phyloP scores from a whole-genome alignment of 2,888 invertebrate species.

The Fabriciana adippe region DNA sequence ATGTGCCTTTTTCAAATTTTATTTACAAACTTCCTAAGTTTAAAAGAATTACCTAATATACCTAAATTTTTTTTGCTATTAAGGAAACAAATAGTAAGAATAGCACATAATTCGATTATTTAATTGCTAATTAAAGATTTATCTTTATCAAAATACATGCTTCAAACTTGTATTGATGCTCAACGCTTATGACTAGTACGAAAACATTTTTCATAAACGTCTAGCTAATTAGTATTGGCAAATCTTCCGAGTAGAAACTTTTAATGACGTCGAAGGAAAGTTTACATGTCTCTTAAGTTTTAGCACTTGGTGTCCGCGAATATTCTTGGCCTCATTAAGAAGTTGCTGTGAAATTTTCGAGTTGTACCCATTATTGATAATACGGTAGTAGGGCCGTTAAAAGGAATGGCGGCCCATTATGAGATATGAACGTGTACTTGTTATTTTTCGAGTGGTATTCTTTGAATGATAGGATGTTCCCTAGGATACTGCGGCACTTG shows the following conservation, averaged over 20 bases:
- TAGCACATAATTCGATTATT: neutral
- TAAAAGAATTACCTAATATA: no score
- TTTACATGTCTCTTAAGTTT: constrained; percentile 76
- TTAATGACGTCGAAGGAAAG: constrained; percentile 79
- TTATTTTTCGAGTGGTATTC: constrained; percentile 30
- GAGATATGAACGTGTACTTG: constrained; percentile 31
- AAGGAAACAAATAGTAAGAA: neutral
- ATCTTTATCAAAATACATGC: constrained; percentile 1
- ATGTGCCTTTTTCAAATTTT: no score
- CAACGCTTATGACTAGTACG: constrained; percentile 15
- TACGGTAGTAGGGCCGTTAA: constrained; percentile 46
- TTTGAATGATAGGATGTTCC: constrained; percentile 23
- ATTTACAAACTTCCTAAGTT: no score
- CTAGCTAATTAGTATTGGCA: constrained; percentile 78
- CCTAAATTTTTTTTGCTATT: neutral
- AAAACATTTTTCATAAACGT: constrained; percentile 54
- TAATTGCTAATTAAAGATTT: constrained; percentile 3
- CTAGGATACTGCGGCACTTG: constrained; percentile 17
- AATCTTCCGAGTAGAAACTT: constrained; percentile 75
- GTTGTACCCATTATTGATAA: constrained; percentile 69
- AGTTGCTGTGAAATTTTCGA: constrained; percentile 67
- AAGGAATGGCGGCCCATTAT: constrained; percentile 35
- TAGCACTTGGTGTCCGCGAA: constrained; percentile 64
- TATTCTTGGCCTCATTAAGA: constrained; percentile 77
- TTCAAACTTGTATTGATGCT: constrained; percentile 14